Percentiles rank a stretch among this genome's conserved stretches.
Evolutionary conservation across 2,888 invertebrate species (phyloP).

Genomic region (Boloria euphrosyne): DNA sequence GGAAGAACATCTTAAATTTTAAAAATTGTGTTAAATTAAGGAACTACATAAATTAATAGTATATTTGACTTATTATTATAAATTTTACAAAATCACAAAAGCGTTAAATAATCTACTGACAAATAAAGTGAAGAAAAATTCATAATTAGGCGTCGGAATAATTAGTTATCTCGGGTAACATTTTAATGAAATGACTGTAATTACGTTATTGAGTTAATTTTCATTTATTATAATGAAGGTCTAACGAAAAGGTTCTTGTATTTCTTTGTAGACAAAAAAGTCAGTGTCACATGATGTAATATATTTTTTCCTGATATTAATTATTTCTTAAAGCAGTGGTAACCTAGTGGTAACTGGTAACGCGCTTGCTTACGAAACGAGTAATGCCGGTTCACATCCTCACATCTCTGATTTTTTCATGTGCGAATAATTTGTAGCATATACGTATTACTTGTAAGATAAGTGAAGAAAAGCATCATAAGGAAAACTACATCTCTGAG

Average conservation of each 20-base stretch:
- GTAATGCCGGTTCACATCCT: no score
- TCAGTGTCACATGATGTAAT: background rate
- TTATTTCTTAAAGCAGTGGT: no score
- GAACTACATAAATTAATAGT: no score
- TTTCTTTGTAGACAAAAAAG: background rate
- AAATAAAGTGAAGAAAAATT: conserved; percentile 11
- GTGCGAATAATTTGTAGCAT: no score
- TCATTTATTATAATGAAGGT: conserved; percentile 16
- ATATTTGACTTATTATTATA: background rate
- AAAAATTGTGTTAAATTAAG: no score
- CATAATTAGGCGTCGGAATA: conserved; percentile 17
- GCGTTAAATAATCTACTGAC: background rate
- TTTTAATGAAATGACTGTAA: conserved; percentile 24
- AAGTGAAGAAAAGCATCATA: no score
- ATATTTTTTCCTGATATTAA: background rate
- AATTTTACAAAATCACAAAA: background rate
- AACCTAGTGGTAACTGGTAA: no score
- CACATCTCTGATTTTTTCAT: no score
- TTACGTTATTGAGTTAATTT: conserved; percentile 22
- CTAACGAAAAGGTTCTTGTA: conserved; percentile 6
- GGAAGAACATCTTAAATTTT: no score
- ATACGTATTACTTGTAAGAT: no score
- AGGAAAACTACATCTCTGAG: no score
- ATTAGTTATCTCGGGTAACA: conserved; percentile 20
- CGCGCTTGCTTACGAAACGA: no score